A percentile compares a stretch with the other conserved stretches of the same genome.
These are phyloP conservation scores for Gasteruption jaculator DNA, from an alignment of 2,888 invertebrate genomes.

Conservation along the genomic window DNA sequence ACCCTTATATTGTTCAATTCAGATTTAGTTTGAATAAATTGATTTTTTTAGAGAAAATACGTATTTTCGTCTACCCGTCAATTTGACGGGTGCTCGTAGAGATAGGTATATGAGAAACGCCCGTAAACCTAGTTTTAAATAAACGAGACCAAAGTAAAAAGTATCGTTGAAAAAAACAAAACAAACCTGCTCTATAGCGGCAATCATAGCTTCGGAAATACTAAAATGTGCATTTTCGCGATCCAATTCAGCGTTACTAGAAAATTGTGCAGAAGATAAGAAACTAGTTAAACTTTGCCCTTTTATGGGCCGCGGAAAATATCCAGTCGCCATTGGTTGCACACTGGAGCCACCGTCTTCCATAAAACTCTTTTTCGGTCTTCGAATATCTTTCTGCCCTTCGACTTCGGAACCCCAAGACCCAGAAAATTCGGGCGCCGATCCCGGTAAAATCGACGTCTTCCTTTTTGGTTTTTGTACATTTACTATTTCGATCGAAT, in stretches of 20 bases:
- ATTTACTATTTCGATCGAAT: slow-evolving; percentile 21
- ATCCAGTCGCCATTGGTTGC: slow-evolving; percentile 59
- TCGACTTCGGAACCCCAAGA: slow-evolving; percentile 39
- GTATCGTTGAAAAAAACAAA: too few species aligned
- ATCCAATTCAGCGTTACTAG: slow-evolving; percentile 72
- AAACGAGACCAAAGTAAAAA: too few species aligned
- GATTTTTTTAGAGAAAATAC: too few species aligned
- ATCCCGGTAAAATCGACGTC: slow-evolving; percentile 31
- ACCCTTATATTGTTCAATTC: too few species aligned
- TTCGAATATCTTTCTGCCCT: slow-evolving; percentile 53
- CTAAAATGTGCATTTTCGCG: slow-evolving; percentile 84
- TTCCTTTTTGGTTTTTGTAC: slow-evolving; percentile 25
- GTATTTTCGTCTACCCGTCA: too few species aligned
- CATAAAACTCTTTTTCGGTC: slow-evolving; percentile 57
- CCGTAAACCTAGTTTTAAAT: too few species aligned
- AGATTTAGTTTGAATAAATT: too few species aligned
- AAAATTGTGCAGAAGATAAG: slow-evolving; percentile 67
- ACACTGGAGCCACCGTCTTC: slow-evolving; percentile 60
- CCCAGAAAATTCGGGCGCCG: slow-evolving; percentile 39
- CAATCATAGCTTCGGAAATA: slow-evolving; percentile 78
- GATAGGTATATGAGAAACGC: too few species aligned
- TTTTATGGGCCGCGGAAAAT: slow-evolving; percentile 60
- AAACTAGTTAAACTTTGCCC: slow-evolving; percentile 73
- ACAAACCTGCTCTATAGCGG: slow-evolving; percentile 67
- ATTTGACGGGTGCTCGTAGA: too few species aligned